Base-by-base conservation (phyloP, 2,888 invertebrate species). In the Yponomeuta sedellus region DNA sequence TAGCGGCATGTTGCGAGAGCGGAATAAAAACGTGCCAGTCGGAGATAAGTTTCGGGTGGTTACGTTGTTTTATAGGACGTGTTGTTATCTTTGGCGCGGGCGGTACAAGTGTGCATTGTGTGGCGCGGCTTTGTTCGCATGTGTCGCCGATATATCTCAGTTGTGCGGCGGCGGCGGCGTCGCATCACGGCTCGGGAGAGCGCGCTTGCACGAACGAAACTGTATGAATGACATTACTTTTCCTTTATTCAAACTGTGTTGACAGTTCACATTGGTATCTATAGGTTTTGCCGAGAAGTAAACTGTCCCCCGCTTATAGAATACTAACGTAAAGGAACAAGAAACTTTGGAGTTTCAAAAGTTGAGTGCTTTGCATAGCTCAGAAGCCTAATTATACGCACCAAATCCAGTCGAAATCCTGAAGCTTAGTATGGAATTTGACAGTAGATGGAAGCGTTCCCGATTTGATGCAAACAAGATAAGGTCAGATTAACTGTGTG, bases 91-190 rank as follows among this genome's bases (percentile, higher is more conserved):
- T 76, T 72, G 71, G 77, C 77, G 64, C 66, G 57, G 64, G 67
- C 40, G 61, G 78, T 79, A 78, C 81, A 80, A 79, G 81, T 78
- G 80, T 77, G 82, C 81, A 84, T 87, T 88, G 86, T 86, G 80
- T 80, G 75, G 76, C 77, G 75, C 76, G 74, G 82, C 85, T 86
- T 88, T 88, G 88, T 88, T 84, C 83, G 85, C 78, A 77, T 82
- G 77, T 82, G 86, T 83, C 86, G 79, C 85, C 82, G 87, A 89
- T 88, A 89, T 88, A 88, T 87, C 83, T 85, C 78, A 76, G 80
- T 88, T 88, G 75, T 78, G 80, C 83, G 74, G 75, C 25, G 25
- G 25, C 25, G 25, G 25, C 25, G 34, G 76, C 79, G 78, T 80
- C 80, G 80, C 82, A 80, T 79, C 78, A 52, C 40, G 63, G 34